Evolutionary conservation across 2,113 vertebrate genomes (phyloP).

Genomic region (Sorex fumeus): DNA sequence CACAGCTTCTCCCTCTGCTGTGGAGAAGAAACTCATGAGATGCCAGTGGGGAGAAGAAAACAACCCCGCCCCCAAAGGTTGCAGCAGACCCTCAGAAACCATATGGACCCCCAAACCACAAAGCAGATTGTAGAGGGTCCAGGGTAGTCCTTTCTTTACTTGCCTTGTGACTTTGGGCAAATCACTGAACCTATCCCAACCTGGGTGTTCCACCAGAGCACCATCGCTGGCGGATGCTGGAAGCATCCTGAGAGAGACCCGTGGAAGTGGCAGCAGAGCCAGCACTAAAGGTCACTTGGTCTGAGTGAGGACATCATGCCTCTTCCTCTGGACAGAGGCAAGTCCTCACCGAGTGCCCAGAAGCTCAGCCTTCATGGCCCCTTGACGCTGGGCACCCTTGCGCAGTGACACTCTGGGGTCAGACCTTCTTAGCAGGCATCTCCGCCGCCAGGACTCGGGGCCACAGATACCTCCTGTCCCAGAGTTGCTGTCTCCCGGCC

Average conservation of each 20-base stretch:
- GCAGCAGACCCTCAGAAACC: background rate
- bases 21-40: background rate
- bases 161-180: background rate
- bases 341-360: background rate
- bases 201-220: background rate
- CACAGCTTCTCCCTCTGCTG: background rate
- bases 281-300: background rate
- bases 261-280: background rate
- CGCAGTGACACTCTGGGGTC: background rate
- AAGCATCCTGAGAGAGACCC: too few species aligned
- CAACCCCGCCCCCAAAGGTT: background rate
- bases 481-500: background rate
- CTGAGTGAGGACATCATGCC: background rate
- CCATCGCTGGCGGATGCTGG: background rate
- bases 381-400: background rate
- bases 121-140: background rate
- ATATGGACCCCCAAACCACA: background rate
- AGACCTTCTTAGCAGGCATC: slow-evolving; percentile 22
- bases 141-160: background rate
- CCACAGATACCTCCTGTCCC: slow-evolving; percentile 40
- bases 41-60: background rate
- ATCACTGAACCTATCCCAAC: background rate
- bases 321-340: background rate
- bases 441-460: background rate
- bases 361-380: background rate